Percentiles rank a stretch among this genome's conserved stretches.
Conservation (phyloP, 2,797 vertebrate genomes). For the Halcyon chelicuti region DNA sequence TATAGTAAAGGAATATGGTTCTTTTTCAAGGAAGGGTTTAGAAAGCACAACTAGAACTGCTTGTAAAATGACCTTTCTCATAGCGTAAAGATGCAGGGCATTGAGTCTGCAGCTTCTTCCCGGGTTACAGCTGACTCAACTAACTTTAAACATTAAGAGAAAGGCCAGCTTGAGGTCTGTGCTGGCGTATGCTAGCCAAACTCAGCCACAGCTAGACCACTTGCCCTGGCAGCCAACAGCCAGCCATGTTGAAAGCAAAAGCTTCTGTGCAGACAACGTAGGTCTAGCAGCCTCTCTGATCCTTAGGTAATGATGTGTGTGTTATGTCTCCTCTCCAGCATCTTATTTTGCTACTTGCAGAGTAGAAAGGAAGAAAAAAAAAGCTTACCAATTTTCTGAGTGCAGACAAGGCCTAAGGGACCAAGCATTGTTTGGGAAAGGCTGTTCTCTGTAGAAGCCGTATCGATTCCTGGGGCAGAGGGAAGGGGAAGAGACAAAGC, state of each 20-base stretch:
- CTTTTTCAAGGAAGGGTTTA: not conserved
- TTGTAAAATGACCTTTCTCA: slow-evolving; percentile 1
- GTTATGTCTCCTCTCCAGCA: not conserved
- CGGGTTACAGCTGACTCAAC: not conserved
- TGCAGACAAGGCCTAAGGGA: slow-evolving; percentile 60
- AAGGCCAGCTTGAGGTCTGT: not conserved
- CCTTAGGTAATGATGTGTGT: not conserved
- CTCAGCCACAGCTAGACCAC: not conserved
- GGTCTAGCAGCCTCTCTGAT: not conserved
- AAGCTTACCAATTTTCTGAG: slow-evolving; percentile 11
- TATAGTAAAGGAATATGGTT: not conserved
- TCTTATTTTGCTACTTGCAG: slow-evolving; percentile 32
- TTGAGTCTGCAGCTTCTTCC: not conserved
- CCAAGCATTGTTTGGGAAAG: slow-evolving; percentile 41
- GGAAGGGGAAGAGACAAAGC: slow-evolving; percentile 55
- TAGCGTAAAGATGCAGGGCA: not conserved
- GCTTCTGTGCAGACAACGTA: not conserved
- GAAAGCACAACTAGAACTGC: not conserved
- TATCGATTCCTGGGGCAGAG: slow-evolving; percentile 61
- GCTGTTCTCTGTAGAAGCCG: slow-evolving; percentile 35
- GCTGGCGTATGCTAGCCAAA: not conserved
- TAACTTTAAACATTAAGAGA: not conserved
- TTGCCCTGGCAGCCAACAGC: not conserved
- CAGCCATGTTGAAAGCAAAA: not conserved
- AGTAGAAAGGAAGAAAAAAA: not conserved